Conservation (phyloP, 2,888 invertebrate genomes). For the Taphrorychus bicolor region DNA sequence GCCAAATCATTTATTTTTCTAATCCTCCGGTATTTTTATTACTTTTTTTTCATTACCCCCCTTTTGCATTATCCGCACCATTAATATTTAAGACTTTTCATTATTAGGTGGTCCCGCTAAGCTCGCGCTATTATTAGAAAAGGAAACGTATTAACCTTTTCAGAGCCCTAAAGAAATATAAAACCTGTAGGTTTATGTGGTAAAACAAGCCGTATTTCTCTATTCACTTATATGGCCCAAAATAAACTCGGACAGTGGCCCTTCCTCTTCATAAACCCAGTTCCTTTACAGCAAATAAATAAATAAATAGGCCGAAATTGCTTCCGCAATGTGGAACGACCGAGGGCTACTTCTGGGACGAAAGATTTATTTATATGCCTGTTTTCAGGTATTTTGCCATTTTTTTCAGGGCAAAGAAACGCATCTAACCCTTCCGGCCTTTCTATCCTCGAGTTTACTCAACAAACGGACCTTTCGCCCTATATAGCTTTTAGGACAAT, state of each 20-base stretch:
- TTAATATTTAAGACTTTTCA: slow-evolving; percentile 7
- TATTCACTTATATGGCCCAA: background rate
- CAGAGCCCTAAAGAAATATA: background rate
- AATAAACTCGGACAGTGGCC: slow-evolving; percentile 22
- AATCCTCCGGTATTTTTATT: slow-evolving; percentile 7
- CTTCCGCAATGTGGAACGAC: slow-evolving; percentile 22
- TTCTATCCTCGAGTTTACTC: background rate
- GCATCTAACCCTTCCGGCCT: background rate
- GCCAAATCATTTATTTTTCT: slow-evolving; percentile 15
- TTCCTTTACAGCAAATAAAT: slow-evolving; percentile 31
- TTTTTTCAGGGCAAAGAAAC: slow-evolving; percentile 20
- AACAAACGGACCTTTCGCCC: background rate
- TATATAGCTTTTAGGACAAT: background rate
- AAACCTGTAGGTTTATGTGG: background rate
- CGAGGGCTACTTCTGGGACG: slow-evolving; percentile 20
- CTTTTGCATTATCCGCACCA: background rate
- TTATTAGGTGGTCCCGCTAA: background rate
- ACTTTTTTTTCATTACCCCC: slow-evolving; percentile 8
- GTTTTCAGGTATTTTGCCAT: slow-evolving; percentile 18
- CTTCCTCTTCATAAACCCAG: slow-evolving; percentile 28
- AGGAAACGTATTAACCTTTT: background rate
- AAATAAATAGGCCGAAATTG: slow-evolving; percentile 33
- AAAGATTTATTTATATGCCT: slow-evolving; percentile 27
- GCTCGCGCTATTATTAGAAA: background rate
- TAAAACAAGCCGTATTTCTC: background rate